These are phyloP conservation scores for Reinhardtius hippoglossoides DNA, from an alignment of 2,113 vertebrate species.

Conservation along the genomic window DNA sequence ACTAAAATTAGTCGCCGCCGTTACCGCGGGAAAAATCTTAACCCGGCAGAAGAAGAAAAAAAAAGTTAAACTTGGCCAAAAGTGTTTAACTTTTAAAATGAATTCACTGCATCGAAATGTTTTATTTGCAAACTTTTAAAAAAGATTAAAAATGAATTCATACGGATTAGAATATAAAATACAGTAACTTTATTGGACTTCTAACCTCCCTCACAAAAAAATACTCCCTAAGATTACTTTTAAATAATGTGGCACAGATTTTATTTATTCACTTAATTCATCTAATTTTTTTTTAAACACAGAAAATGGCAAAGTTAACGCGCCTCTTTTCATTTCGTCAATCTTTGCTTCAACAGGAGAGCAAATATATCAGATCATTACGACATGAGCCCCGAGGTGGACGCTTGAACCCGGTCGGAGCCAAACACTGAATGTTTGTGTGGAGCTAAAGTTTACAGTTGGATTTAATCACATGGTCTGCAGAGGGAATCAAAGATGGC, in stretches of 20 bases:
- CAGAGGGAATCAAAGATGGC: background rate
- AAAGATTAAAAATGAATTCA: background rate
- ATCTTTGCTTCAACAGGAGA: background rate
- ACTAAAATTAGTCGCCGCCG: conserved; percentile 42
- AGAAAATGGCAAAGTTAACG: background rate
- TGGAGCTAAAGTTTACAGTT: background rate
- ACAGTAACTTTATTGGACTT: conserved; percentile 44
- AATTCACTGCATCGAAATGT: conserved; percentile 33
- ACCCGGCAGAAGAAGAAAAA: conserved; percentile 16
- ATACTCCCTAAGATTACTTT: background rate
- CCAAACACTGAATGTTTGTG: background rate
- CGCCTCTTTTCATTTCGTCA: background rate
- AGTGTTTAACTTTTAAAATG: conserved; percentile 34
- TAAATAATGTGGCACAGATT: conserved; percentile 18
- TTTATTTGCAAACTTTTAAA: conserved; percentile 2
- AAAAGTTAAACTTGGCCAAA: conserved; percentile 20
- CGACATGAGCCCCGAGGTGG: too few species aligned
- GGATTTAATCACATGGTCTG: background rate
- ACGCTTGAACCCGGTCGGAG: background rate
- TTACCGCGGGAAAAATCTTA: conserved; percentile 14
- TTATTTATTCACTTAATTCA: background rate
- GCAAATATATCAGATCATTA: background rate
- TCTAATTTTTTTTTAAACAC: background rate
- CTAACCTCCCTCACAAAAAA: background rate
- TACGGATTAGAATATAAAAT: conserved; percentile 39